A percentile compares a stretch with the other conserved stretches of the same genome.
phyloP scores from a whole-genome alignment of 2,113 vertebrate species.

The Benthochromis sp. region DNA sequence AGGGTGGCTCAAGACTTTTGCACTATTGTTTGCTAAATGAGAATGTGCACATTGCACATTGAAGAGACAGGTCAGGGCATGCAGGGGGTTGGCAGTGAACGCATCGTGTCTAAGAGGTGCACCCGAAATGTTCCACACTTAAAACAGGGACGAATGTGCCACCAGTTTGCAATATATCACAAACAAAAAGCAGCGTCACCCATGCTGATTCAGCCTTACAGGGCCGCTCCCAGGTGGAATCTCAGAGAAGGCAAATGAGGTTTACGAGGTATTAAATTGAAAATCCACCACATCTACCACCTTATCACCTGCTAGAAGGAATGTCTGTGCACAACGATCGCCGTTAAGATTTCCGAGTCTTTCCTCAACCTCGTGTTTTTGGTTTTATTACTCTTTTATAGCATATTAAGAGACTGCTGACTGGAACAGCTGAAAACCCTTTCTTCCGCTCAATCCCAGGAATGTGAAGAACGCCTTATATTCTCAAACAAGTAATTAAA shows the following conservation, averaged over 20 bases:
- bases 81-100: background rate
- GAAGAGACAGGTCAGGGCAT: background rate
- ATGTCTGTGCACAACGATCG: background rate
- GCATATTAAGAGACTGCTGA: slow-evolving; percentile 24
- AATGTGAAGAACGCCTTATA: background rate
- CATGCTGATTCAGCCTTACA: background rate
- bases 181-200: background rate
- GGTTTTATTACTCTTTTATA: slow-evolving; percentile 2
- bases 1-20: background rate
- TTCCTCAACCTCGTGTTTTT: background rate
- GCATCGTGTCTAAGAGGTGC: background rate
- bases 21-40: background rate
- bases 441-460: background rate
- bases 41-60: background rate
- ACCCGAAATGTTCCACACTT: background rate
- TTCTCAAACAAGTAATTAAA: background rate
- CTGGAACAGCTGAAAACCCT: background rate
- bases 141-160: background rate
- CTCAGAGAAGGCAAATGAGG: background rate
- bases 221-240: background rate
- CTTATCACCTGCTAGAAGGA: background rate
- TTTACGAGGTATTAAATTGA: slow-evolving; percentile 36
- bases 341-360: background rate
- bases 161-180: background rate
- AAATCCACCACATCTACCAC: background rate